phyloP scores from a whole-genome alignment of 2,888 invertebrate genomes.

The Hypomecis atomaria region DNA sequence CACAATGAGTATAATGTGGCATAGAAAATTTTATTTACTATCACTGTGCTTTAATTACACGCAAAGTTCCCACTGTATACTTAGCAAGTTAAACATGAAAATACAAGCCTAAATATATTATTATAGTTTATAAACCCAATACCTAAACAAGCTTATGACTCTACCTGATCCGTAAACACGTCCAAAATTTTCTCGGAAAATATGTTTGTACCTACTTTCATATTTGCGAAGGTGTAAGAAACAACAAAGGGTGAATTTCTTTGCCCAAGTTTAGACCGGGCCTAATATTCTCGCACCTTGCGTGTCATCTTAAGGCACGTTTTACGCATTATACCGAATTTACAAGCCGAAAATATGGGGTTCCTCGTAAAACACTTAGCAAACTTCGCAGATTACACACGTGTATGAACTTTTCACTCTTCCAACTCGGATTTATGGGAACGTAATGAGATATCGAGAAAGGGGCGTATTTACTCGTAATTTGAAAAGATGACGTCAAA shows the following conservation, averaged over 20 bases:
- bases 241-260: slow-evolving; percentile 15
- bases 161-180: background rate
- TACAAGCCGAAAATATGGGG: slow-evolving; percentile 31
- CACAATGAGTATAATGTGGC: no score
- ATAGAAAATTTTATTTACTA: no score
- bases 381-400: slow-evolving; percentile 31
- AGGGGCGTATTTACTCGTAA: slow-evolving; percentile 6
- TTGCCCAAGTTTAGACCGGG: slow-evolving; percentile 17
- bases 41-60: no score
- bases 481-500: slow-evolving; percentile 11
- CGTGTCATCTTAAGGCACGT: slow-evolving; percentile 32
- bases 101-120: no score
- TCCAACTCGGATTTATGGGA: slow-evolving; percentile 17
- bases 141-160: background rate
- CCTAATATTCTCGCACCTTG: slow-evolving; percentile 22
- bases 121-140: no score
- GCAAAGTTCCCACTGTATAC: no score
- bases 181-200: background rate
- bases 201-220: background rate
- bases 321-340: slow-evolving; percentile 32
- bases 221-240: slow-evolving; percentile 3
- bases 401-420: slow-evolving; percentile 32
- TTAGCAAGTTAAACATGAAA: no score
- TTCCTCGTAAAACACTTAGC: slow-evolving; percentile 32
- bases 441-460: slow-evolving; percentile 24